phyloP scores from a whole-genome alignment of 2,797 vertebrate species.

The Poecilia velifera region DNA sequence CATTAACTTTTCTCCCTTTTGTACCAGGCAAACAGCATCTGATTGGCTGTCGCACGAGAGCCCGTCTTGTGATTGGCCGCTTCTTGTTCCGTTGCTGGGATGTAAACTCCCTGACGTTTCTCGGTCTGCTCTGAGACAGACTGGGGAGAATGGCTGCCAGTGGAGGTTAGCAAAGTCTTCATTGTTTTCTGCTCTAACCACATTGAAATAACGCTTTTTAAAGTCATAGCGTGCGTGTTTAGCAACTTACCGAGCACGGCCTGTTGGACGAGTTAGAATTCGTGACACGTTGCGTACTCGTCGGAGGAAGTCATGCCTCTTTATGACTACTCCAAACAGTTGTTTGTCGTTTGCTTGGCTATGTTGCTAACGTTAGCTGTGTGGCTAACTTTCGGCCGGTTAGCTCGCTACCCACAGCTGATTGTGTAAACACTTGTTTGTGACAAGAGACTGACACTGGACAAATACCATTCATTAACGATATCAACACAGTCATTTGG shows the following conservation, averaged over 20 bases:
- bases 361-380: constrained; percentile 64
- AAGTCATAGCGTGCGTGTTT: constrained; percentile 42
- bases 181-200: constrained; percentile 66
- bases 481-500: background rate
- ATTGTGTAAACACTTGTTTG: constrained; percentile 78
- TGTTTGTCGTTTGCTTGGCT: constrained; percentile 57
- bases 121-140: constrained; percentile 80
- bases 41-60: constrained; percentile 66
- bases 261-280: background rate
- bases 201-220: constrained; percentile 39
- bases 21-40: constrained; percentile 20
- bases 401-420: constrained; percentile 73
- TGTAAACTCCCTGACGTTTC: constrained; percentile 72
- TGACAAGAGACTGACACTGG: constrained; percentile 46
- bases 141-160: constrained; percentile 88
- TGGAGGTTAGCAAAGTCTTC: constrained; percentile 83
- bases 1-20: constrained; percentile 40
- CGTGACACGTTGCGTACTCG: constrained; percentile 34
- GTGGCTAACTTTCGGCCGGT: constrained; percentile 74
- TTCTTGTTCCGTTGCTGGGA: constrained; percentile 80
- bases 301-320: constrained; percentile 37
- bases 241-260: background rate
- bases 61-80: constrained; percentile 70
- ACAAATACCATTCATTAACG: constrained; percentile 4
- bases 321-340: constrained; percentile 66